phyloP scores from a whole-genome alignment of 2,888 invertebrate species.

The Chorisops tibialis region DNA sequence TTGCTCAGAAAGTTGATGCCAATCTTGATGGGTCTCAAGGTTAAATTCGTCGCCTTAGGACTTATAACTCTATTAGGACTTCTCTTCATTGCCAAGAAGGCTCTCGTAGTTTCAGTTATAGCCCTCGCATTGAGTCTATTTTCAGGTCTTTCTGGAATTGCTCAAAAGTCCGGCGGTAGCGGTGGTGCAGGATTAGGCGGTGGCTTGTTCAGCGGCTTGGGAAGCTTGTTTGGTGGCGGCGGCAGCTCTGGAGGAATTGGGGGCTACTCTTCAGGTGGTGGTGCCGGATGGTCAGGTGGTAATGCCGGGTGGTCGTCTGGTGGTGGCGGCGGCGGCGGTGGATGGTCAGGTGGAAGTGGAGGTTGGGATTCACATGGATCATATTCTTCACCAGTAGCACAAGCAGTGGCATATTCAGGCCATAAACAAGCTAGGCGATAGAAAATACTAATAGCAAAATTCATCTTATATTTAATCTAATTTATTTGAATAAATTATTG shows the following conservation, averaged over 20 bases:
- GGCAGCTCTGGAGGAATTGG: constrained; percentile 41
- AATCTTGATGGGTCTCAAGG: constrained; percentile 58
- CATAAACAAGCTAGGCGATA: constrained; percentile 48
- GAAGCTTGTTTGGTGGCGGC: constrained; percentile 43
- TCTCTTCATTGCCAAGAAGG: constrained; percentile 63
- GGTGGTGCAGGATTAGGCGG: constrained; percentile 38
- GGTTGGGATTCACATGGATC: constrained; percentile 54
- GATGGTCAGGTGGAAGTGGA: constrained; percentile 36
- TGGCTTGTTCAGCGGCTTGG: constrained; percentile 33
- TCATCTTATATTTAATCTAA: not conserved
- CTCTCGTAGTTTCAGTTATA: constrained; percentile 58
- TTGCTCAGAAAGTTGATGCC: constrained; percentile 57
- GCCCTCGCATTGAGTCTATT: constrained; percentile 60
- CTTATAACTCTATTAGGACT: constrained; percentile 58
- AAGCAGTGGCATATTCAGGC: constrained; percentile 55
- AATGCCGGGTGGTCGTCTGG: constrained; percentile 35
- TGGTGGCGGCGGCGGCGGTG: constrained; percentile 36
- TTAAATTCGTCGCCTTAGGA: constrained; percentile 58
- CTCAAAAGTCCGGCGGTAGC: constrained; percentile 43
- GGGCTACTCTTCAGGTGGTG: constrained; percentile 40
- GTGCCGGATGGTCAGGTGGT: constrained; percentile 42
- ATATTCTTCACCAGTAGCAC: constrained; percentile 55
- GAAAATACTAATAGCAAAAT: not conserved
- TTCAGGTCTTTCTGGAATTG: constrained; percentile 47
- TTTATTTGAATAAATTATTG: constrained; percentile 22